A percentile compares a stretch with the other conserved stretches of the same genome.
Evolutionary conservation across 2,888 invertebrate species (phyloP).

Genomic region (Autographa pulchrina): DNA sequence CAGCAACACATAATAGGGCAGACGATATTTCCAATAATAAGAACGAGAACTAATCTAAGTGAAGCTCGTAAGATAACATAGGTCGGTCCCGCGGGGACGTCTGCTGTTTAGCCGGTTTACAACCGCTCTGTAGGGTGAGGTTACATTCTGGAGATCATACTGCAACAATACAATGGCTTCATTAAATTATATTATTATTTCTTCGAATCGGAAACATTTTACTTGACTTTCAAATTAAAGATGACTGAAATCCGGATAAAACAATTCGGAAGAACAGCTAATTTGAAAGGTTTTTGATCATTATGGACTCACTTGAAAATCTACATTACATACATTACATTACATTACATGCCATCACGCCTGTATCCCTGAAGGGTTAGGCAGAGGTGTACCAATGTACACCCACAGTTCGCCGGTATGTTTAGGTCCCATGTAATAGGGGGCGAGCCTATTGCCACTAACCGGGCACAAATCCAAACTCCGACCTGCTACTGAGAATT

Average conservation of each 20-base stretch:
- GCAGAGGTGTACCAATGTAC: too few relatives aligned
- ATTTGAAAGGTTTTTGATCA: background rate
- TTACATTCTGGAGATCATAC: constrained; percentile 23
- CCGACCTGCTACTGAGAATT: too few relatives aligned
- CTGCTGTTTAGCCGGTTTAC: constrained; percentile 77
- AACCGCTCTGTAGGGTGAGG: constrained; percentile 50
- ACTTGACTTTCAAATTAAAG: background rate
- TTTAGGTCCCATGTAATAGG: too few relatives aligned
- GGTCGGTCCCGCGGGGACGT: constrained; percentile 72
- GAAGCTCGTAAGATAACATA: constrained; percentile 83
- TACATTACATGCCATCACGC: too few relatives aligned
- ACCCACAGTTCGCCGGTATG: too few relatives aligned
- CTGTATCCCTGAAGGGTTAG: too few relatives aligned
- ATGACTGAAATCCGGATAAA: background rate
- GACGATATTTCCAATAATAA: constrained; percentile 75
- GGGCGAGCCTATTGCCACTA: too few relatives aligned
- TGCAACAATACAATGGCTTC: constrained; percentile 6
- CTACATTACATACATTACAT: too few relatives aligned
- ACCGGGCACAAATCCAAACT: too few relatives aligned
- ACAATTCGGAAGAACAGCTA: background rate
- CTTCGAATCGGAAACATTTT: background rate
- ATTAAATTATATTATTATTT: background rate
- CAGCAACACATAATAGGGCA: constrained; percentile 66
- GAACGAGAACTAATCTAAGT: constrained; percentile 87
- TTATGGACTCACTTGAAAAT: background rate